Conservation (phyloP, 2,888 invertebrate species). For the Spilosoma lubricipeda region DNA sequence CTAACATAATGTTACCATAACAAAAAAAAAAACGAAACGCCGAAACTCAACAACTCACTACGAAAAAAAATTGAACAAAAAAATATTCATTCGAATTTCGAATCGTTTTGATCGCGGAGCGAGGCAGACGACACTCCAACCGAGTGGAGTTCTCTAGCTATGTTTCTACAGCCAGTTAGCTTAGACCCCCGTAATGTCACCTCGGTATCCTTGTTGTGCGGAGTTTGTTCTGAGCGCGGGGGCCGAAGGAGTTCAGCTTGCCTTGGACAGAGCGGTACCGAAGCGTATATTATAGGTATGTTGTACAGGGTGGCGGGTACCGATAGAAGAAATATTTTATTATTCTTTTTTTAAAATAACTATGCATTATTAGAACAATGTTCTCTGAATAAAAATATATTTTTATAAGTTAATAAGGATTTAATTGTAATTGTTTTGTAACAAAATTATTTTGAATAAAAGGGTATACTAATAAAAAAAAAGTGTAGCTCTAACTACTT, state of each 20-base stretch:
- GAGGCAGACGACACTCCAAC: conserved; percentile 83
- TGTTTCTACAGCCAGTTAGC: conserved; percentile 62
- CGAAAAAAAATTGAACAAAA: conserved; percentile 64
- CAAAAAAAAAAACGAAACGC: conserved; percentile 50
- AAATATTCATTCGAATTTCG: conserved; percentile 72
- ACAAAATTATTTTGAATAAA: no score
- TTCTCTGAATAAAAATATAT: neutral
- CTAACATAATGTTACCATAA: conserved; percentile 25
- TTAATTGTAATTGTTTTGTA: no score
- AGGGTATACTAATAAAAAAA: no score
- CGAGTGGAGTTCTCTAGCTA: conserved; percentile 79
- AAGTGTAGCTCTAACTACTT: no score
- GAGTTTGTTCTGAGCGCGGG: conserved; percentile 63
- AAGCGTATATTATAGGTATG: conserved; percentile 80
- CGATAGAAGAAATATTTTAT: conserved; percentile 53
- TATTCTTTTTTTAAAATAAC: conserved; percentile 7
- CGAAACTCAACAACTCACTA: conserved; percentile 45
- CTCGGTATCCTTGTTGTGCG: conserved; percentile 60
- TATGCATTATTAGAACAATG: neutral
- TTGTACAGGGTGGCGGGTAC: conserved; percentile 78
- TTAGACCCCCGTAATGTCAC: conserved; percentile 69
- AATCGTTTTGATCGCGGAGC: conserved; percentile 82
- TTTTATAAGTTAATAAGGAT: neutral
- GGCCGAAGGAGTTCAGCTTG: conserved; percentile 66
- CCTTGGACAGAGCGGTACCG: conserved; percentile 81